Percentiles rank a stretch among this genome's conserved stretches.
Conservation (phyloP, 2,113 vertebrate genomes). For the Salvator merianae region DNA sequence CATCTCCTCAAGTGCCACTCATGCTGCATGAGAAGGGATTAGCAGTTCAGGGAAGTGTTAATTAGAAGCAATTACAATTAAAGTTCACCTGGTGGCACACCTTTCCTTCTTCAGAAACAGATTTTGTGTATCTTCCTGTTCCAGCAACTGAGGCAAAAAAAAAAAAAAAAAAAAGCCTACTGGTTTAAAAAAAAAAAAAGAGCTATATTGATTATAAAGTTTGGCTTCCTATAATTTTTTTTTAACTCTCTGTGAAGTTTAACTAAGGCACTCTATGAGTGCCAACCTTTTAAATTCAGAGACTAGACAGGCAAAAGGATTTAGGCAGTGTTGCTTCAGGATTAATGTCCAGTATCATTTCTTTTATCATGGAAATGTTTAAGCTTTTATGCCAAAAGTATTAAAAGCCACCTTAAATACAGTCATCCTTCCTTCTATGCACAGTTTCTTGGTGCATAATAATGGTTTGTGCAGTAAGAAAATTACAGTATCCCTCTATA, state of each 20-base stretch:
- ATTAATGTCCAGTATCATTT: not conserved
- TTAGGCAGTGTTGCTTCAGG: not conserved
- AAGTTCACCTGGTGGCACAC: slow-evolving; percentile 40
- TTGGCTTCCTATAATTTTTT: not conserved
- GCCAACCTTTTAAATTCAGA: not conserved
- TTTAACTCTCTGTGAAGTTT: too few relatives aligned
- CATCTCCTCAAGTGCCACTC: slow-evolving; percentile 26
- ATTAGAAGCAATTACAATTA: slow-evolving; percentile 56
- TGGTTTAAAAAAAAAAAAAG: not conserved
- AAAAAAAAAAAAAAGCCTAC: too few relatives aligned
- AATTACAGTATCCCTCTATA: too few relatives aligned
- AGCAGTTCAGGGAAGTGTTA: slow-evolving; percentile 41
- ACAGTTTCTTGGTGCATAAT: not conserved
- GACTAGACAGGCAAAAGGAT: not conserved
- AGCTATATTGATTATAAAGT: not conserved
- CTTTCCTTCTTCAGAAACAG: slow-evolving; percentile 2
- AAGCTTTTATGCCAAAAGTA: not conserved
- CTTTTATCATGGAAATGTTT: not conserved
- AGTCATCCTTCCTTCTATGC: too few relatives aligned
- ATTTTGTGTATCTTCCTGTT: not conserved
- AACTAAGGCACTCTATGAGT: not conserved
- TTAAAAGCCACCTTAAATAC: too few relatives aligned
- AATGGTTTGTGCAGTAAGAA: too few relatives aligned
- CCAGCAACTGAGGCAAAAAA: not conserved
- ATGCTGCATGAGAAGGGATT: slow-evolving; percentile 43